A percentile compares a stretch with the other conserved stretches of the same genome.
These are phyloP conservation scores for Microctonus brassicae DNA, from an alignment of 2,888 invertebrate species.

Conservation along the genomic window DNA sequence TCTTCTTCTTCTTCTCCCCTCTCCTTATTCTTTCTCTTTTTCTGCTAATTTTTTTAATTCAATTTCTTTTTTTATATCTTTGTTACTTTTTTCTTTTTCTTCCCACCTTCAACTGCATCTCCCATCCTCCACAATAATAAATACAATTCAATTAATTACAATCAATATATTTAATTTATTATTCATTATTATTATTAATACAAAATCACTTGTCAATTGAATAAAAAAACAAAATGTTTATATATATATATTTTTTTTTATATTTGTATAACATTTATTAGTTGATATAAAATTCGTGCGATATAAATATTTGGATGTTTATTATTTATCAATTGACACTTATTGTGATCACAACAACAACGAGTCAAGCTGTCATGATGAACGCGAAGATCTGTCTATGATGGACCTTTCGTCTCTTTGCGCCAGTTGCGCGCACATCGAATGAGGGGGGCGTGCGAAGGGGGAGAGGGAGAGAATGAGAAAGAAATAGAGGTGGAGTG, in stretches of 20 bases:
- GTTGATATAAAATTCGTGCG: too few relatives aligned
- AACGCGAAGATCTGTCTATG: conserved; percentile 61
- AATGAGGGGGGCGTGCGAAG: conserved; percentile 52
- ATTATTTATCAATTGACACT: too few relatives aligned
- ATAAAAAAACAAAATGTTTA: too few relatives aligned
- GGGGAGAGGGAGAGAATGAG: conserved; percentile 39
- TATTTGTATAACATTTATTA: too few relatives aligned
- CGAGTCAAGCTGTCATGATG: conserved; percentile 57
- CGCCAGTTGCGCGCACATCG: conserved; percentile 56
- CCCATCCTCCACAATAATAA: conserved; percentile 43
- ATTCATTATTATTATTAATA: too few relatives aligned
- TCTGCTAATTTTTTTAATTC: conserved; percentile 21
- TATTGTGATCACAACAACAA: conserved; percentile 48
- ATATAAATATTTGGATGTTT: too few relatives aligned
- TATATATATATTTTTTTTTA: too few relatives aligned
- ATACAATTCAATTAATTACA: too few relatives aligned
- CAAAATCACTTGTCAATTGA: too few relatives aligned
- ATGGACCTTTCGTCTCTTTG: conserved; percentile 61
- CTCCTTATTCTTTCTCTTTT: conserved; percentile 25
- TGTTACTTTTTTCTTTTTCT: conserved; percentile 42
- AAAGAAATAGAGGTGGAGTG: conserved; percentile 32
- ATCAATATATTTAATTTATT: too few relatives aligned
- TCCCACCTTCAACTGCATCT: conserved; percentile 41
- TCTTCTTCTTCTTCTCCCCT: conserved; percentile 6
- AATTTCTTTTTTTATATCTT: conserved; percentile 31